Base-by-base conservation (phyloP, 2,888 invertebrate species). In the Cryptus armator region DNA sequence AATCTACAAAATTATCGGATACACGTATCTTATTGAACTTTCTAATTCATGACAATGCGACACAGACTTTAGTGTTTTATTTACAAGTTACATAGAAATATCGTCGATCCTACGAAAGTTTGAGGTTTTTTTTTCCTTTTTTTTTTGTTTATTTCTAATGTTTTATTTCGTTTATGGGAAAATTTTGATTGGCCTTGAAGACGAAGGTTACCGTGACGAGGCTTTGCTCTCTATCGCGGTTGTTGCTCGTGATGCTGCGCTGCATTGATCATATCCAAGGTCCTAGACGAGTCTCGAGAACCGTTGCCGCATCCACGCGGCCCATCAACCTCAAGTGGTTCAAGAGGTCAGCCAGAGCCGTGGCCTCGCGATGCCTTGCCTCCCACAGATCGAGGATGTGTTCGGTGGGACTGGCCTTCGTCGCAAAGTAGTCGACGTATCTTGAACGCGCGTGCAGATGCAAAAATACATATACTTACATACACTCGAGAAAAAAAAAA, bases 361-460 rank as follows among this genome's bases (percentile, higher is more conserved):
- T 96, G 79, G 96, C 96, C 90, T 97, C 97, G 87, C 97, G 95
- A 94, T 97, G 96, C 87, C 98, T 95, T 85, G 98, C 98, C 94
- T 99, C 97, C 98, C 98, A 99, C 89, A 99, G 94, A 94, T 98
- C 98, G 90, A 99, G 95, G 89, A 99, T 97, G 93, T 98, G 97
- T 92, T 99, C 99, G 48, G 99, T 98, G 4, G 99, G 99, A 86
- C 98, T 98, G 81, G 97, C 96, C 92, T 99, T 98, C 74, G 98
- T 98, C 62, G 98, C 98, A 94, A 99, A 99, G 94, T 97, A 99
- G 93, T 98, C 98, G 90, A 98, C 98, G 93, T 98, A 98, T 84
- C 91, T 91, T 86, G 3, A 5, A 70, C 37, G 32, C 66, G 3
- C 24, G 14, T 46, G 32, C 71, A 80, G 80, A 86, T 80, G 46